These are phyloP conservation scores for Brachionus calyciflorus DNA, from an alignment of 1,140 invertebrate species.

Conservation along the genomic window DNA sequence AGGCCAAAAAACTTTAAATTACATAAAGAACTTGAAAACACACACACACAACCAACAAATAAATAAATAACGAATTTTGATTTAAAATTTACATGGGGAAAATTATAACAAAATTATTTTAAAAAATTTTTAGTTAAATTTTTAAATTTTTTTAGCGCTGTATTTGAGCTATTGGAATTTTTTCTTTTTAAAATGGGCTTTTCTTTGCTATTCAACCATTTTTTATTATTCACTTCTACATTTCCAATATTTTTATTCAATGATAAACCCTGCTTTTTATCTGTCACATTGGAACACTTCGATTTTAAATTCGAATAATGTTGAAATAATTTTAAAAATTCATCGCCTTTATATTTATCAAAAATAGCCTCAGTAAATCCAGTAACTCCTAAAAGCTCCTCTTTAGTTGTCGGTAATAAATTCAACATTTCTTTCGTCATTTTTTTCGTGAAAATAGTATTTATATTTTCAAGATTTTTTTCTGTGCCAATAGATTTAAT, in stretches of 20 bases:
- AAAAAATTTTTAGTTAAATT: too few species aligned
- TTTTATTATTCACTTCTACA: background rate
- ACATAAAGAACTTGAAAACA: too few species aligned
- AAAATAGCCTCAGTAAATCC: conserved; percentile 83
- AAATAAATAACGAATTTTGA: too few species aligned
- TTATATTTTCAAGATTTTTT: conserved; percentile 58
- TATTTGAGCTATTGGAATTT: background rate
- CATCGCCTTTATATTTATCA: conserved; percentile 75
- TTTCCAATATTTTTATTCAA: background rate
- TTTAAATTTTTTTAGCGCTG: background rate
- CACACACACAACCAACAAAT: too few species aligned
- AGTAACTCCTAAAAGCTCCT: conserved; percentile 77
- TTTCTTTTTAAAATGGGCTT: background rate
- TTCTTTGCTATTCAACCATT: conserved; percentile 19
- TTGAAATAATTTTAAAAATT: conserved; percentile 40
- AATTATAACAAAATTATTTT: too few species aligned
- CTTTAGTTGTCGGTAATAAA: conserved; percentile 70
- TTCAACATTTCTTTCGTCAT: conserved; percentile 75
- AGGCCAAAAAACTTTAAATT: too few species aligned
- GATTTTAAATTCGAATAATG: conserved; percentile 19
- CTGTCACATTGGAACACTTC: background rate
- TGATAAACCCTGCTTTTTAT: background rate
- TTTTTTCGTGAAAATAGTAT: conserved; percentile 64
- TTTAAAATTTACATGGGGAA: too few species aligned
- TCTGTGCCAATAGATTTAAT: conserved; percentile 53